Conservation (phyloP, 92 coral and sea anemone species). For the Muricea muricata region DNA sequence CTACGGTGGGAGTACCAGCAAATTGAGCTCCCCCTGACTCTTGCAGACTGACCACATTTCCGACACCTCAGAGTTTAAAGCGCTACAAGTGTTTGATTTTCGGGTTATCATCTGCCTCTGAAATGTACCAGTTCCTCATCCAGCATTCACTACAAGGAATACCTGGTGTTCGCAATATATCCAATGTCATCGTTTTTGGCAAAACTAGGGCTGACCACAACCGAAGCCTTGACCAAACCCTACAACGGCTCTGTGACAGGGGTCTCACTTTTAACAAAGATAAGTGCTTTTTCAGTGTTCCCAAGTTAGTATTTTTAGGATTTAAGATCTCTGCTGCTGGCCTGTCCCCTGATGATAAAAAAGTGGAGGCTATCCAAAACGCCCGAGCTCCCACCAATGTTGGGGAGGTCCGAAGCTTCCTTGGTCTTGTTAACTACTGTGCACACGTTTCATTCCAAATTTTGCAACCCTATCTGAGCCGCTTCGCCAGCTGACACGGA, state of each 20-base stretch:
- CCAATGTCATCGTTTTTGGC: slow-evolving; percentile 48
- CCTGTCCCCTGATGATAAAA: neutral
- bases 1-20: too few relatives aligned
- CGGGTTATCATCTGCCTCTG: too few relatives aligned
- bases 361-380: too few relatives aligned
- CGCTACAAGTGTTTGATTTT: slow-evolving; percentile 42
- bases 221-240: too few relatives aligned
- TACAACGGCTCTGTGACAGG: too few relatives aligned
- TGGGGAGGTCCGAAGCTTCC: slow-evolving; percentile 37
- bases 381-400: slow-evolving; percentile 26
- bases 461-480: too few relatives aligned
- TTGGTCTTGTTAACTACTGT: slow-evolving; percentile 41
- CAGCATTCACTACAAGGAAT: too few relatives aligned
- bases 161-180: too few relatives aligned
- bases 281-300: too few relatives aligned
- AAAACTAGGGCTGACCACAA: neutral
- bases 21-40: too few relatives aligned
- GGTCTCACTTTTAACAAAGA: too few relatives aligned
- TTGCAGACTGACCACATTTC: slow-evolving; percentile 44
- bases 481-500: too few relatives aligned
- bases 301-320: slow-evolving; percentile 24
- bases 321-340: slow-evolving; percentile 25
- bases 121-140: slow-evolving; percentile 31
- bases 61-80: slow-evolving; percentile 16
- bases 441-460: slow-evolving; percentile 5